Conservation (phyloP, 2,797 vertebrate genomes). For the Syncerus caffer region DNA sequence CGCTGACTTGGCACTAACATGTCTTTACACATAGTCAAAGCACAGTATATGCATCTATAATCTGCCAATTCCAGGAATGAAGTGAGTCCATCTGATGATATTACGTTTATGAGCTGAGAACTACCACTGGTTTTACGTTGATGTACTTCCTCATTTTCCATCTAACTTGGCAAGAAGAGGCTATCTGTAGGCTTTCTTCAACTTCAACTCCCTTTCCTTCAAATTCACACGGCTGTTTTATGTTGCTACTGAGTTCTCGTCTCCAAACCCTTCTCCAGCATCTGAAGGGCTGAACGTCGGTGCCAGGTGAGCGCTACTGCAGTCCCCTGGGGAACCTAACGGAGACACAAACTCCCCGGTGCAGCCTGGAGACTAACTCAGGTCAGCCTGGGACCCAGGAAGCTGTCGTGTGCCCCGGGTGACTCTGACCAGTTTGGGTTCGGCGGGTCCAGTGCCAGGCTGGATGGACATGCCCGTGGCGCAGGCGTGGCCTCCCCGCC, state of each 20-base stretch:
- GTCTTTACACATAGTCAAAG: not conserved
- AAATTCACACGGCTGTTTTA: not conserved
- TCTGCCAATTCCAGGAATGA: not conserved
- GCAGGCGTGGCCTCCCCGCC: accelerated
- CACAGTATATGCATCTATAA: accelerated
- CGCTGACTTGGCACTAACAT: not conserved
- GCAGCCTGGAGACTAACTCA: not conserved
- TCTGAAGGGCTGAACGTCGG: not conserved
- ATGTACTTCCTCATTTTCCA: not conserved
- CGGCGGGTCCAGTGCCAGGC: accelerated
- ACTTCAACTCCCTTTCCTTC: not conserved
- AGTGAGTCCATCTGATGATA: not conserved
- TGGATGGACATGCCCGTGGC: accelerated
- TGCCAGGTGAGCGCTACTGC: not conserved
- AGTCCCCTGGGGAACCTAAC: not conserved
- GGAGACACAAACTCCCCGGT: not conserved
- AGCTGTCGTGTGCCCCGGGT: accelerated
- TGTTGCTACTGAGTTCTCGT: not conserved
- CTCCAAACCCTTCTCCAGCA: not conserved
- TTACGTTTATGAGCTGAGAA: not conserved
- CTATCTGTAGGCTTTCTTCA: not conserved
- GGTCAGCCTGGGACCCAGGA: not conserved
- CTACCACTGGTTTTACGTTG: not conserved
- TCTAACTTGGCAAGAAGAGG: not conserved
- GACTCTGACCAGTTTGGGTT: not conserved